Percentiles rank a stretch among this genome's conserved stretches.
Conservation (phyloP, 1,140 invertebrate genomes). For the Drosophila jambulina region DNA sequence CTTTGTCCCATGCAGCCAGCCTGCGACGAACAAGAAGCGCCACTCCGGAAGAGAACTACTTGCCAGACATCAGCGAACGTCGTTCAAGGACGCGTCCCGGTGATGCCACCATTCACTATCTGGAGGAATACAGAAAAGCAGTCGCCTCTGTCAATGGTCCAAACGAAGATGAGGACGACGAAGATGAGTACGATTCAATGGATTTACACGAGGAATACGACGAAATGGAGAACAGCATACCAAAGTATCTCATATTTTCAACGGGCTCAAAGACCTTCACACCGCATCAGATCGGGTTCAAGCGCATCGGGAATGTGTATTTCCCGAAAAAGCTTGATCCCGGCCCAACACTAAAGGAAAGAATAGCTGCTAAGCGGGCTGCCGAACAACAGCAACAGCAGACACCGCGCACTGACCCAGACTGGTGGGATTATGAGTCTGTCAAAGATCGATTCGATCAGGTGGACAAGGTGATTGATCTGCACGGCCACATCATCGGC, state of each 20-base stretch:
- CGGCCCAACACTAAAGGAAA: conserved; percentile 89
- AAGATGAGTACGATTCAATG: conserved; percentile 68
- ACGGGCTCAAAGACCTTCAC: conserved; percentile 94
- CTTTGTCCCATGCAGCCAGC: conserved; percentile 65
- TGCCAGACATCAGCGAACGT: conserved; percentile 67
- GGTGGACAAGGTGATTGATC: conserved; percentile 93
- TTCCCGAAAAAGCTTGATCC: conserved; percentile 90
- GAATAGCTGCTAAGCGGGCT: conserved; percentile 87
- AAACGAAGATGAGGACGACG: conserved; percentile 51
- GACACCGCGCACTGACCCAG: conserved; percentile 86
- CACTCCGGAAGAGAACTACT: conserved; percentile 66
- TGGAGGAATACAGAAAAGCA: conserved; percentile 70
- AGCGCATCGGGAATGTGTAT: conserved; percentile 90
- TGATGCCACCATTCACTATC: conserved; percentile 72
- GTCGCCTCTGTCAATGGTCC: conserved; percentile 32
- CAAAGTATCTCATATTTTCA: conserved; percentile 94
- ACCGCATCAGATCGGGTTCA: conserved; percentile 95
- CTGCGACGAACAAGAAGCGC: conserved; percentile 53
- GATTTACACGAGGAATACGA: conserved; percentile 77
- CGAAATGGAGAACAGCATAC: conserved; percentile 85
- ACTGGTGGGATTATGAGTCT: conserved; percentile 90
- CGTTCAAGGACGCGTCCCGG: conserved; percentile 46
- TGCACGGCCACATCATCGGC: conserved; percentile 95
- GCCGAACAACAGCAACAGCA: conserved; percentile 80
- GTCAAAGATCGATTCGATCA: conserved; percentile 91